Evolutionary conservation across 2,113 vertebrate species (phyloP), one percentile per base, ranked within the genome.

Genomic region (Anser cygnoides): DNA sequence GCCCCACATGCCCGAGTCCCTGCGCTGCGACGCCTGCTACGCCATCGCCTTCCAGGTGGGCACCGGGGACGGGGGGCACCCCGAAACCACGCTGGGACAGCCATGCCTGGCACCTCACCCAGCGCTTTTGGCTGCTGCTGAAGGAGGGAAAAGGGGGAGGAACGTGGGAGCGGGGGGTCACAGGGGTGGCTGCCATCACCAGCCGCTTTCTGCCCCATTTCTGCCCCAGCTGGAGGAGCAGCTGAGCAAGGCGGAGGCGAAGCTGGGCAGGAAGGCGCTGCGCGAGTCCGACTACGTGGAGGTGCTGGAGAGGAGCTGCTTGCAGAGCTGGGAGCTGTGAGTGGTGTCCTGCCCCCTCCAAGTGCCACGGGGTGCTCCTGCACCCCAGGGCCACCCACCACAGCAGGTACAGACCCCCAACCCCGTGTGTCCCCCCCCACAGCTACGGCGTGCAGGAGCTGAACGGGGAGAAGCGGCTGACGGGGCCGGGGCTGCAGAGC

Each of bases 1-100:
- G 0, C 88, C 94, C 65, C 97, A 98, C 55, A 97, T 98, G 97
- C 97, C 98, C 3, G 39, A 75, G 8, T 68, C 97, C 57, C 92
- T 98, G 79, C 98, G 33, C 86, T 98, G 98, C 3, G 97, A 98
- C 0, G 97, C 97, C 85, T 98, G 97, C 95, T 92, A 57, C 13
- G 97, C 94, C 7, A 97, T 98, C 44, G 94, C 95, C 87, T 98
- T 97, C 95, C 97, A 98, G 96, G 98, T 98, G 80, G 39, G 95
- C 1, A 55, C 0, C 0, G 6, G 35, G 41, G 21, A 50, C 5
- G 7, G 10, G 6, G 1, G 2, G 37, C 39, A 4, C 14, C 61
- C n/a, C 10, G 0, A 54, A 41, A 39, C 7, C 28, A 15, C 14
- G 8, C 52, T 16, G 26, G 26, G 52, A 26, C 26, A 15, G 52